Evolutionary conservation across 2,888 invertebrate genomes (phyloP).

Genomic region (Diplolepis rosae): DNA sequence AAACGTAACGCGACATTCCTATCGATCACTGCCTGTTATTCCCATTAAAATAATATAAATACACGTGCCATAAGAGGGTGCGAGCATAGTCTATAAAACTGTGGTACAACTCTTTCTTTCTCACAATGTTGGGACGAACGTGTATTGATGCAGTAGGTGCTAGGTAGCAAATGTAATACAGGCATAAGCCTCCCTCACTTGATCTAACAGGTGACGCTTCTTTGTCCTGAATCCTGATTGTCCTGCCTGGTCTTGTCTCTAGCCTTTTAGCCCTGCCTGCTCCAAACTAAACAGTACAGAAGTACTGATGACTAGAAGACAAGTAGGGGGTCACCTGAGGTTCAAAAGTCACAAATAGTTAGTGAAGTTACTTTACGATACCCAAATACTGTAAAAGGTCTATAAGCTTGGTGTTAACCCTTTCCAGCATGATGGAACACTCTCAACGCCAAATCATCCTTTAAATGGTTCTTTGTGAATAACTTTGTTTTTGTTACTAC

Average conservation of each 20-base stretch:
- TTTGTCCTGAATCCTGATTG: constrained; percentile 70
- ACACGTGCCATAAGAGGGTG: constrained; percentile 46
- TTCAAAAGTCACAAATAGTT: constrained; percentile 72
- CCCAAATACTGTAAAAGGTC: constrained; percentile 46
- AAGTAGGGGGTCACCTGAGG: constrained; percentile 73
- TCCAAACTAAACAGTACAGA: constrained; percentile 72
- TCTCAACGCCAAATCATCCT: too few relatives aligned
- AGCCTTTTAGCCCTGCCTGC: constrained; percentile 73
- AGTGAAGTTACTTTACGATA: constrained; percentile 60
- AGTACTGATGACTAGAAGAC: constrained; percentile 73
- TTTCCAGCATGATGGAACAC: too few relatives aligned
- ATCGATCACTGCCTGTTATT: constrained; percentile 37
- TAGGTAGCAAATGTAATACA: constrained; percentile 55
- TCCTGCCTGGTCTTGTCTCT: constrained; percentile 64
- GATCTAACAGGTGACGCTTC: constrained; percentile 67
- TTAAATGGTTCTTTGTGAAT: too few relatives aligned
- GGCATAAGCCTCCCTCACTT: constrained; percentile 68
- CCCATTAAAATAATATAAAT: constrained; percentile 33
- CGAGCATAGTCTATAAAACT: constrained; percentile 50
- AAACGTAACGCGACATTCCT: constrained; percentile 3
- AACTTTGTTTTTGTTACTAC: too few relatives aligned
- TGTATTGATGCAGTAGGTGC: constrained; percentile 59
- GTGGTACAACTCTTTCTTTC: constrained; percentile 48
- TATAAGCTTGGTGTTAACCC: constrained; percentile 47
- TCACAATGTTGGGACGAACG: constrained; percentile 51